Conservation (phyloP, 2,888 invertebrate genomes). For the Machimus atricapillus region DNA sequence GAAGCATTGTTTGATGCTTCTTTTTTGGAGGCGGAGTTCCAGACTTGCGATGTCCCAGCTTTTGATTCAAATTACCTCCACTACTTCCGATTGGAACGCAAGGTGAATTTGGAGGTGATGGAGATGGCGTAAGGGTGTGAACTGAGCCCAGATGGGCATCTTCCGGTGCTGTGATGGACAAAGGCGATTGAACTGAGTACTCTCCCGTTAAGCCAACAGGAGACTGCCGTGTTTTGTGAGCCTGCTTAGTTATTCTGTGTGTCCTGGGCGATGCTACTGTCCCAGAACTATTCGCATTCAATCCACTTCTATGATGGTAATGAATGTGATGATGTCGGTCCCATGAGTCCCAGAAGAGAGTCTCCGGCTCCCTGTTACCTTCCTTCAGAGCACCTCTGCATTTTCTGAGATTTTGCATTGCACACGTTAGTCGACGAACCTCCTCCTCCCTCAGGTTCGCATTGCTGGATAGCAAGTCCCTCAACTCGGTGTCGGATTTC, state of each 20-base stretch:
- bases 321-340: constrained; percentile 71
- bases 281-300: constrained; percentile 55
- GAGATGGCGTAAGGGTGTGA: constrained; percentile 58
- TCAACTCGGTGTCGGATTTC: constrained; percentile 83
- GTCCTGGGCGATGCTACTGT: constrained; percentile 56
- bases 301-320: constrained; percentile 64
- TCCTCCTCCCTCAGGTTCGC: constrained; percentile 76
- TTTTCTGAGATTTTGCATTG: constrained; percentile 83
- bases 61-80: constrained; percentile 53
- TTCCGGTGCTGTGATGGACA: constrained; percentile 50
- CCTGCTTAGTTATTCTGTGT: constrained; percentile 51
- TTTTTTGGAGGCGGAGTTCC: constrained; percentile 79
- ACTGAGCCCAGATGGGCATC: constrained; percentile 53
- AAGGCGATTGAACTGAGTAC: constrained; percentile 49
- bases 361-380: constrained; percentile 54
- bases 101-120: constrained; percentile 62
- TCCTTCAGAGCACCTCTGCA: constrained; percentile 64
- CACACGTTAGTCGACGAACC: constrained; percentile 79
- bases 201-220: constrained; percentile 45
- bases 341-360: constrained; percentile 94
- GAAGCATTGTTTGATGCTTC: constrained; percentile 71
- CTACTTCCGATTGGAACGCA: constrained; percentile 46
- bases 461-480: constrained; percentile 68
- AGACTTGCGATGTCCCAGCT: constrained; percentile 56
- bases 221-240: constrained; percentile 47